Conservation (phyloP, 2,888 invertebrate species). For the Balanococcus diminutus region DNA sequence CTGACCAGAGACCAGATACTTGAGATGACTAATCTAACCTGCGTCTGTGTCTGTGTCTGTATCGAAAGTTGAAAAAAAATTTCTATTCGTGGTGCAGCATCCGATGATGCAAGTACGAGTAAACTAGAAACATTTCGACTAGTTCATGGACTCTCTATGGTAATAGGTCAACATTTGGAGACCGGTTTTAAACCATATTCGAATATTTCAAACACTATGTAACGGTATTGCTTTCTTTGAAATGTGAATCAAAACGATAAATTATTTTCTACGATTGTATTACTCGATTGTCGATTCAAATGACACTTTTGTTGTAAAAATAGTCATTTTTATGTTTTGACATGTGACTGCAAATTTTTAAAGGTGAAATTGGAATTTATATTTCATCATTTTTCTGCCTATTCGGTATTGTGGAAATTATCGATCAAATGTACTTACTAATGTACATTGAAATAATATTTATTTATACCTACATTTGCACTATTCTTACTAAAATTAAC, state of each 20-base stretch:
- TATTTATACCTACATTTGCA: too few relatives aligned
- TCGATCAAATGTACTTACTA: too few relatives aligned
- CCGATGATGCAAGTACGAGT: not conserved
- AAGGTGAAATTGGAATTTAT: not conserved
- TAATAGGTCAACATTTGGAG: not conserved
- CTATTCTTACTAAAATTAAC: too few relatives aligned
- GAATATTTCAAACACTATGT: not conserved
- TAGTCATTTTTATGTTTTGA: not conserved
- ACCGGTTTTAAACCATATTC: not conserved
- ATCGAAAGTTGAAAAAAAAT: not conserved
- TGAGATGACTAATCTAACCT: not conserved
- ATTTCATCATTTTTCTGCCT: not conserved
- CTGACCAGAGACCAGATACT: not conserved
- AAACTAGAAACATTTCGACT: conserved; percentile 2
- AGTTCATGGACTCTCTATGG: not conserved
- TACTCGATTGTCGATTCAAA: not conserved
- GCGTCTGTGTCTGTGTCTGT: not conserved
- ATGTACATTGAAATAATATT: too few relatives aligned
- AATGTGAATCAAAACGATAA: not conserved
- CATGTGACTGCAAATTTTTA: too few relatives aligned
- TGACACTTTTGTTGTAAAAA: not conserved
- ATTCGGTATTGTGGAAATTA: too few relatives aligned
- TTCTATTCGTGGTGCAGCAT: not conserved
- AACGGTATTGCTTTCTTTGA: not conserved
- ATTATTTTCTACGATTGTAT: not conserved